phyloP scores from a whole-genome alignment of 2,797 vertebrate genomes.

The Lepus townsendii region DNA sequence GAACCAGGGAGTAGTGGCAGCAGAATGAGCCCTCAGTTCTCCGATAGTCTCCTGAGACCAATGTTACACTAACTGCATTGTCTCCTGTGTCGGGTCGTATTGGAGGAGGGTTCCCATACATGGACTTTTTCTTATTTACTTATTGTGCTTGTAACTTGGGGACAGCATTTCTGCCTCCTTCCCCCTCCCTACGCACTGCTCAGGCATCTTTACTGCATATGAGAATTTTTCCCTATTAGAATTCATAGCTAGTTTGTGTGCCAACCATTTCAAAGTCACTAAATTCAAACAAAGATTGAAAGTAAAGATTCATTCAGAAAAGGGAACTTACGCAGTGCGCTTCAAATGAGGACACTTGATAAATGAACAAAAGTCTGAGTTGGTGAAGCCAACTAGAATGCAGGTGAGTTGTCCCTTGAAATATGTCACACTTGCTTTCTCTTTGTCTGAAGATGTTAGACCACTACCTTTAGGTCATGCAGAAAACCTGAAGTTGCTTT shows the following conservation, averaged over 20 bases:
- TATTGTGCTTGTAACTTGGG: neutral
- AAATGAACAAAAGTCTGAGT: slow-evolving; percentile 48
- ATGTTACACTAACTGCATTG: slow-evolving; percentile 26
- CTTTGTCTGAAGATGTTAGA: slow-evolving; percentile 53
- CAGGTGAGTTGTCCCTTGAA: slow-evolving; percentile 48
- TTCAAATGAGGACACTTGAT: slow-evolving; percentile 64
- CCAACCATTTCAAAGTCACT: slow-evolving; percentile 59
- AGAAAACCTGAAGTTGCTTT: slow-evolving; percentile 20
- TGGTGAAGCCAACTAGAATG: slow-evolving; percentile 35
- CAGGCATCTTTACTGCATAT: slow-evolving; percentile 23
- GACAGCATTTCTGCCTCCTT: slow-evolving; percentile 17
- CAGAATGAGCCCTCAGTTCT: slow-evolving; percentile 13
- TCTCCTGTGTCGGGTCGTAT: neutral
- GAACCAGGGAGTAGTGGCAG: neutral
- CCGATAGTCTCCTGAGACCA: neutral
- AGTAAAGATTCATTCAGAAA: slow-evolving; percentile 67
- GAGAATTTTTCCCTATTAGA: slow-evolving; percentile 62
- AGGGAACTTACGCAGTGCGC: slow-evolving; percentile 48
- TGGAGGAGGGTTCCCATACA: neutral
- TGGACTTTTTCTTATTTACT: neutral
- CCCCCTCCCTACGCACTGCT: neutral
- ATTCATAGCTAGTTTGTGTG: slow-evolving; percentile 39
- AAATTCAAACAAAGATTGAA: slow-evolving; percentile 64
- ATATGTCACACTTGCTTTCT: slow-evolving; percentile 57
- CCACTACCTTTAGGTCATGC: no score